Conservation (phyloP, 2,113 vertebrate genomes). For the Salvelinus fontinalis region DNA sequence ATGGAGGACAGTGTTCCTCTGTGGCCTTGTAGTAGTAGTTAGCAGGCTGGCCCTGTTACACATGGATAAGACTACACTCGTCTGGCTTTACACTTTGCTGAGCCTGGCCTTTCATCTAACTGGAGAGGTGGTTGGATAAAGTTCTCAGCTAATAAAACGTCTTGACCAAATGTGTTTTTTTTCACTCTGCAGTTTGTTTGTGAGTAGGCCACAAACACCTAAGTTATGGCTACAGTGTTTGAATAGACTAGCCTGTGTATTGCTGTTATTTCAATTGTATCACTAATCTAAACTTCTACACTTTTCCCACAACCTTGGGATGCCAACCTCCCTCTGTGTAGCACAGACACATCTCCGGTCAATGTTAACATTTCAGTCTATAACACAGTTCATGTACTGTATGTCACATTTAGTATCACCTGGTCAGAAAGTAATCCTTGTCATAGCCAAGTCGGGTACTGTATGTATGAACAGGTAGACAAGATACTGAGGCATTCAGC, state of each 20-base stretch:
- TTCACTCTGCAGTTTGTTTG: slow-evolving; percentile 11
- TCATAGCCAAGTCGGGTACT: not conserved
- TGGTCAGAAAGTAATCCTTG: not conserved
- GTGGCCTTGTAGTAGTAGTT: not conserved
- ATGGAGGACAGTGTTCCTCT: not conserved
- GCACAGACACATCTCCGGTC: not conserved
- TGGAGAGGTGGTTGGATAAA: slow-evolving; percentile 20
- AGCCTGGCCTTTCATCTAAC: not conserved
- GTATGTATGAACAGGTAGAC: not conserved
- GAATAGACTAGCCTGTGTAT: not conserved
- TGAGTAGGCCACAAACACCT: too few relatives aligned
- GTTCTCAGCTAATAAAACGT: slow-evolving; percentile 2
- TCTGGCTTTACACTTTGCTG: not conserved
- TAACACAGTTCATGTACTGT: too few relatives aligned
- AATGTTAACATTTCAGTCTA: not conserved
- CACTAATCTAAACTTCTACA: not conserved
- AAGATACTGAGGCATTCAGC: slow-evolving; percentile 7
- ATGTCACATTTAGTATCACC: too few relatives aligned
- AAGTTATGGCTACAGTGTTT: not conserved
- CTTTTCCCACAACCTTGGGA: not conserved
- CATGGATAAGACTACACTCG: not conserved
- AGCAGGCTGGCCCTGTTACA: not conserved
- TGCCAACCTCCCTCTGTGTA: not conserved
- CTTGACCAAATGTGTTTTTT: slow-evolving; percentile 9
- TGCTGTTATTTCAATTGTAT: not conserved